phyloP scores from a whole-genome alignment of 2,888 invertebrate species.

The Protodeltote pygarga region DNA sequence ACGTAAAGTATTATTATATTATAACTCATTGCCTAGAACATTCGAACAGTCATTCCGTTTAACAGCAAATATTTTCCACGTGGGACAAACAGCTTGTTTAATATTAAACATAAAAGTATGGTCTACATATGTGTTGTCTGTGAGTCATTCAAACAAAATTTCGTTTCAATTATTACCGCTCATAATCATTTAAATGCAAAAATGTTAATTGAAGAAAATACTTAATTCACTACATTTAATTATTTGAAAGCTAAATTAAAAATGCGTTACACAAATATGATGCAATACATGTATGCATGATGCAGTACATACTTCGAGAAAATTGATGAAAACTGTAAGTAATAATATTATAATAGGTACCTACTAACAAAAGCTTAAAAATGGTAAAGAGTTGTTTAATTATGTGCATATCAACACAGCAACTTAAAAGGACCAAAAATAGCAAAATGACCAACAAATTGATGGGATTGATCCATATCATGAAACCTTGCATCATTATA shows the following conservation, averaged over 20 bases:
- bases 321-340: no score
- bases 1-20: conserved; percentile 8
- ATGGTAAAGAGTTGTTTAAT: conserved; percentile 3
- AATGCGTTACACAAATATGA: neutral
- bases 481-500: conserved; percentile 22
- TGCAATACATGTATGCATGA: no score
- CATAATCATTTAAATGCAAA: conserved; percentile 2
- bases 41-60: conserved; percentile 18
- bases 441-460: neutral
- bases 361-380: neutral
- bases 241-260: neutral
- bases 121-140: conserved; percentile 33
- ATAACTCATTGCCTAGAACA: conserved; percentile 15
- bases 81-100: conserved; percentile 21
- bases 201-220: conserved; percentile 6
- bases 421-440: conserved; percentile 1
- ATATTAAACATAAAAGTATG: conserved; percentile 38
- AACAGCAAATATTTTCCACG: conserved; percentile 18
- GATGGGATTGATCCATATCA: conserved; percentile 7
- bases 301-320: no score
- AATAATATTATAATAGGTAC: neutral
- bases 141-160: conserved; percentile 41
- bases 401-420: neutral
- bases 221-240: neutral
- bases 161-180: conserved; percentile 22